These are phyloP conservation scores for Tor tambroides DNA, from an alignment of 2,113 vertebrate genomes.

Conservation along the genomic window DNA sequence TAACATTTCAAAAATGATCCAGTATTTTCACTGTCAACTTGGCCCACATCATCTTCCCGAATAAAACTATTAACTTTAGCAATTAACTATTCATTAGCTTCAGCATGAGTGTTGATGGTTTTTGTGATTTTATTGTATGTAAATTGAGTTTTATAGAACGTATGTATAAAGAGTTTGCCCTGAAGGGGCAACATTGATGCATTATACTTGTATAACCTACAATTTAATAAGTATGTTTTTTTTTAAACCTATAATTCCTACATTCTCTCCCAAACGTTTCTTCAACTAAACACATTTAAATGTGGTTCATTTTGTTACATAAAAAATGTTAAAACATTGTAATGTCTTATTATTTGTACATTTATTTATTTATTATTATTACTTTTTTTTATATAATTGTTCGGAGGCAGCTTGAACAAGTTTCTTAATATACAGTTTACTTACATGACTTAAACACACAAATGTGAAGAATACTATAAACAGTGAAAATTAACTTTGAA, in stretches of 20 bases:
- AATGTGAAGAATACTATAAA: background rate
- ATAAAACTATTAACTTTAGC: background rate
- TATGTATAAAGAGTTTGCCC: background rate
- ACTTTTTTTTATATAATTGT: background rate
- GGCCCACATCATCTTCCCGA: background rate
- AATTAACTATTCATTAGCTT: slow-evolving; percentile 3
- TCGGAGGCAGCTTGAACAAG: background rate
- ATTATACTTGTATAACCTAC: background rate
- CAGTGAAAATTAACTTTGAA: background rate
- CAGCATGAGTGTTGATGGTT: slow-evolving; percentile 5
- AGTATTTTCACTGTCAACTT: background rate
- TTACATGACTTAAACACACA: background rate
- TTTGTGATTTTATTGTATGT: slow-evolving; percentile 2
- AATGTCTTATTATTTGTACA: background rate
- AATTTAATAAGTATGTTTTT: background rate
- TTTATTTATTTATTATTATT: too few species aligned
- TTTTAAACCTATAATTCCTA: background rate
- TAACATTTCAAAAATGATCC: background rate
- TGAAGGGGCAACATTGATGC: background rate
- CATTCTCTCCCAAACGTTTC: background rate
- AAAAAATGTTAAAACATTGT: background rate
- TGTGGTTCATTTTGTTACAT: background rate
- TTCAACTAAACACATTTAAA: background rate
- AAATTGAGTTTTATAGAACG: background rate
- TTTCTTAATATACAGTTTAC: background rate